These are phyloP conservation scores for Drosophila mayaguana DNA, from an alignment of 2,888 invertebrate species.

Conservation along the genomic window DNA sequence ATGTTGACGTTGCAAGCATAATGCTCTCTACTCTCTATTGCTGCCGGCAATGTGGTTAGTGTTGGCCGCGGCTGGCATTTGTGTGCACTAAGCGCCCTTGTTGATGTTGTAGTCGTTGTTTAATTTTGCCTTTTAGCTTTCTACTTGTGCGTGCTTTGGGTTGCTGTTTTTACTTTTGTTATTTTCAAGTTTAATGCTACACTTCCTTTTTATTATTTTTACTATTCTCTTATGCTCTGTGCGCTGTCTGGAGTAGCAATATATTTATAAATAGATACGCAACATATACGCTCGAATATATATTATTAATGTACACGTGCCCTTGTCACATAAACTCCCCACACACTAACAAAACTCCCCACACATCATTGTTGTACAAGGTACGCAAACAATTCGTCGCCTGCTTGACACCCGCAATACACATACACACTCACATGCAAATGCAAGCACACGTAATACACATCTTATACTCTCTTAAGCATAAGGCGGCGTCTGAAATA, in stretches of 20 bases:
- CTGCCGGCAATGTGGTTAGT: conserved; percentile 32
- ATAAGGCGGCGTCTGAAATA: conserved; percentile 39
- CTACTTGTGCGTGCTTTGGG: conserved; percentile 38
- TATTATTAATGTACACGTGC: conserved; percentile 18
- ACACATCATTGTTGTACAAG: conserved; percentile 19
- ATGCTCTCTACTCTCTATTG: conserved; percentile 5
- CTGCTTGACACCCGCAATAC: conserved; percentile 40
- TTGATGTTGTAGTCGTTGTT: conserved; percentile 17
- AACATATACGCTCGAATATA: background rate
- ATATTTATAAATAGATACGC: conserved; percentile 36
- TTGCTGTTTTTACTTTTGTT: conserved; percentile 27
- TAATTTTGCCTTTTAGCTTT: conserved; percentile 33
- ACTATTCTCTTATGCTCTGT: conserved; percentile 47
- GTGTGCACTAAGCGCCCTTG: conserved; percentile 54
- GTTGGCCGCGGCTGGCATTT: conserved; percentile 57
- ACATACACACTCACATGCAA: conserved; percentile 4
- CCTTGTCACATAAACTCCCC: conserved; percentile 20
- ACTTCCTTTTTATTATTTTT: conserved; percentile 55
- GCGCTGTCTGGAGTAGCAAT: conserved; percentile 49
- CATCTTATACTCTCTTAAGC: conserved; percentile 28
- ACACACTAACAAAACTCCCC: conserved; percentile 5
- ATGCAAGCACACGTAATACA: conserved; percentile 10
- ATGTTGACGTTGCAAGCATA: conserved; percentile 30
- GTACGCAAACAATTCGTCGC: conserved; percentile 60
- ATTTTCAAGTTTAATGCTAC: conserved; percentile 32